Conservation (phyloP, 1,140 invertebrate species). For the Drosophila prosaltans region DNA sequence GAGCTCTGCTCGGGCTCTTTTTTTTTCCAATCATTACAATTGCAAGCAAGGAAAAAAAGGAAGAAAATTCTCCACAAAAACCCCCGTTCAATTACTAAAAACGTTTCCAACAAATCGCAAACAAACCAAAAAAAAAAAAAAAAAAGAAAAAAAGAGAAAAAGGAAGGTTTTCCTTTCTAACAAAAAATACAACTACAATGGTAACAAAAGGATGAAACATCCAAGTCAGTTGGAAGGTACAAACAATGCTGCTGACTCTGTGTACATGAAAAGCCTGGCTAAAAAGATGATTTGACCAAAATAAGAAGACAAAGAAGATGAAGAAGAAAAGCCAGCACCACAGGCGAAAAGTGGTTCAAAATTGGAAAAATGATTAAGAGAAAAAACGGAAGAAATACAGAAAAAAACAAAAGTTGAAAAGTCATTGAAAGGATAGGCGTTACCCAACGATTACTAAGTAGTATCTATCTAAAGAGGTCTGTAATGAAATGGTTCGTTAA, state of each 20-base stretch:
- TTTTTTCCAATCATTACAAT: slow-evolving; percentile 11
- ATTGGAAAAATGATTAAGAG: slow-evolving; percentile 11
- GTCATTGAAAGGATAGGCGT: background rate
- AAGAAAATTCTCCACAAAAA: background rate
- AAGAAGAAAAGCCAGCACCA: background rate
- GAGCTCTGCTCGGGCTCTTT: background rate
- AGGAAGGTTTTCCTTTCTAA: too few relatives aligned
- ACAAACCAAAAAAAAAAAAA: slow-evolving; percentile 7
- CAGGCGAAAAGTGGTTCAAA: slow-evolving; percentile 1
- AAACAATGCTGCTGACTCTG: background rate
- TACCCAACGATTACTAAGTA: background rate
- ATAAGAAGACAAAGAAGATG: background rate
- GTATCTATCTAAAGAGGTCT: too few relatives aligned
- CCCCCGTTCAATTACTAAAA: slow-evolving; percentile 14
- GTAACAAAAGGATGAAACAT: slow-evolving; percentile 18
- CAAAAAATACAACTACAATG: slow-evolving; percentile 14
- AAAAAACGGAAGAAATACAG: slow-evolving; percentile 1
- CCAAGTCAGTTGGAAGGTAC: background rate
- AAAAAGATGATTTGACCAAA: slow-evolving; percentile 12
- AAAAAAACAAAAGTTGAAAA: background rate
- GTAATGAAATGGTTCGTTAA: background rate
- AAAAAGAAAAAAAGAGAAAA: too few relatives aligned
- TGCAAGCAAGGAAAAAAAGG: background rate
- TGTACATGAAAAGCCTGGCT: background rate
- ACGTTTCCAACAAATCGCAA: slow-evolving; percentile 1